Percentiles rank a stretch among this genome's conserved stretches.
These are phyloP conservation scores for Ageneiosus marmoratus DNA, from an alignment of 2,113 vertebrate genomes.

Conservation along the genomic window DNA sequence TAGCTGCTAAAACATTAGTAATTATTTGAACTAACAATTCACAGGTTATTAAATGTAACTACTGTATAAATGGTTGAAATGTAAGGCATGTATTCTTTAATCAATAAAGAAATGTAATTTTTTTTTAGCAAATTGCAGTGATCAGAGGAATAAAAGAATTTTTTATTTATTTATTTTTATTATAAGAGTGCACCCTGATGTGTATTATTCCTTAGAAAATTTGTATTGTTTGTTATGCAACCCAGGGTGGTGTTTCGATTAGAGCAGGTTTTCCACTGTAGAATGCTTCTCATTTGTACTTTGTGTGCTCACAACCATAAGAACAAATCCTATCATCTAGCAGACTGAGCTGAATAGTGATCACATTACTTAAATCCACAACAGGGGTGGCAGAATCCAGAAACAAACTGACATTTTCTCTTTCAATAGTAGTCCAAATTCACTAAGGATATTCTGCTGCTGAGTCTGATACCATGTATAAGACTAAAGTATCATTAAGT, in stretches of 20 bases:
- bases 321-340: neutral
- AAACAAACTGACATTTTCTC: neutral
- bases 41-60: too few relatives aligned
- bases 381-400: neutral
- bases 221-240: neutral
- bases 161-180: neutral
- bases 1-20: too few relatives aligned
- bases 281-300: neutral
- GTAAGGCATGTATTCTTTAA: too few relatives aligned
- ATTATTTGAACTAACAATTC: too few relatives aligned
- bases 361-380: neutral
- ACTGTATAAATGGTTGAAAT: too few relatives aligned
- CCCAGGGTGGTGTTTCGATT: neutral
- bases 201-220: neutral
- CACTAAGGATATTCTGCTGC: neutral
- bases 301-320: neutral
- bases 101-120: neutral
- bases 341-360: neutral
- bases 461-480: neutral
- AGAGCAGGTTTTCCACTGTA: neutral
- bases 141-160: neutral
- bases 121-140: neutral
- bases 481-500: neutral
- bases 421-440: neutral
- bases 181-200: neutral